phyloP scores from a whole-genome alignment of 2,797 vertebrate genomes.

The Sebastiscus albofasciatus region DNA sequence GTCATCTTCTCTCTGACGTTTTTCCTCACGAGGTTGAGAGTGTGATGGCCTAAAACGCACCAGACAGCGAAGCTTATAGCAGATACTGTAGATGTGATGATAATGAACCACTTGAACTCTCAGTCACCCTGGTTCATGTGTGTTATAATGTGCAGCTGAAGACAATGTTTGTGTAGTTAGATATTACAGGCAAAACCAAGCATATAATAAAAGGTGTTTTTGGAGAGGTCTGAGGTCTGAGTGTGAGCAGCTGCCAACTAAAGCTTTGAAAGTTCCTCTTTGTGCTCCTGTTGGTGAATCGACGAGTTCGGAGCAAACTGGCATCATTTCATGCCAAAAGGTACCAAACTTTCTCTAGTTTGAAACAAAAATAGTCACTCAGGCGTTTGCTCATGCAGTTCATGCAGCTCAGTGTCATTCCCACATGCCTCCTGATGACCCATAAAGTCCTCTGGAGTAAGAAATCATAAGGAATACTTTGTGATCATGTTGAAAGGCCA shows the following conservation, averaged over 20 bases:
- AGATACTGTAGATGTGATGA: conserved; percentile 1
- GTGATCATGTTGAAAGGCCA: background rate
- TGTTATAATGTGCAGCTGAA: background rate
- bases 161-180: background rate
- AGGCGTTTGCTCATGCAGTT: background rate
- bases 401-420: conserved; percentile 1
- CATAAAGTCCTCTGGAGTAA: conserved; percentile 8
- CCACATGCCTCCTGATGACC: conserved; percentile 5
- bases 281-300: background rate
- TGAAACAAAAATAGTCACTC: background rate
- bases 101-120: background rate
- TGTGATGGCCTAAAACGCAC: conserved; percentile 18
- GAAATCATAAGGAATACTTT: conserved; percentile 13
- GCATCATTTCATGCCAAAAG: background rate
- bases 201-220: background rate
- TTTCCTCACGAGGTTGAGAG: background rate
- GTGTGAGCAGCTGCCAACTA: background rate
- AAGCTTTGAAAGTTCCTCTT: background rate
- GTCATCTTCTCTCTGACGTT: conserved; percentile 19
- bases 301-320: background rate
- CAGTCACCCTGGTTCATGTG: background rate
- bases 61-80: background rate
- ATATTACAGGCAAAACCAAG: background rate
- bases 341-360: background rate
- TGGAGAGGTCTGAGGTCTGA: background rate